Conservation (phyloP, 2,113 vertebrate species). For the Myrmecophaga tridactyla region DNA sequence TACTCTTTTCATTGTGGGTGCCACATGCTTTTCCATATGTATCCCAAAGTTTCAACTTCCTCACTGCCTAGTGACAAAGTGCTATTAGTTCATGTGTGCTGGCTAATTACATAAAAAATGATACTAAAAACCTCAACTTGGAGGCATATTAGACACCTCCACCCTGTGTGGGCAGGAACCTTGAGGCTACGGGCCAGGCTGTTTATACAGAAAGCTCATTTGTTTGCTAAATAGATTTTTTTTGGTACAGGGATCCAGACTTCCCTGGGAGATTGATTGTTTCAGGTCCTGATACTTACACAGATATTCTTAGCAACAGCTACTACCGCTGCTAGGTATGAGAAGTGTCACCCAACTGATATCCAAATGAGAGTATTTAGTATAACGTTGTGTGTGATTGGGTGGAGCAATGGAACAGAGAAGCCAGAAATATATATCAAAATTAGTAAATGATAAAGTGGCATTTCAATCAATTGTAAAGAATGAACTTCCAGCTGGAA, state of each 20-base stretch:
- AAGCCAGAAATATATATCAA: not conserved
- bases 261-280: not conserved
- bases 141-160: not conserved
- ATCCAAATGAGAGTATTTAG: not conserved
- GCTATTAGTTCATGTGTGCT: not conserved
- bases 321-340: not conserved
- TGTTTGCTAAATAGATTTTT: not conserved
- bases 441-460: not conserved
- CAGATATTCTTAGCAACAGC: not conserved
- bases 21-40: not conserved
- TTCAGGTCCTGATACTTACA: not conserved
- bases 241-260: not conserved
- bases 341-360: not conserved
- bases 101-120: not conserved
- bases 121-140: not conserved
- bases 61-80: constrained; percentile 10
- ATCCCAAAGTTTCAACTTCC: constrained; percentile 5
- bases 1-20: not conserved
- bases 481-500: not conserved
- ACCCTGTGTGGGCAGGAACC: not conserved
- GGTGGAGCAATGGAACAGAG: not conserved
- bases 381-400: too few relatives aligned
- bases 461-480: not conserved
- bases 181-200: not conserved
- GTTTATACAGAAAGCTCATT: not conserved